Base-by-base conservation (phyloP, 2,113 vertebrate species). In the Sigmodon hispidus region DNA sequence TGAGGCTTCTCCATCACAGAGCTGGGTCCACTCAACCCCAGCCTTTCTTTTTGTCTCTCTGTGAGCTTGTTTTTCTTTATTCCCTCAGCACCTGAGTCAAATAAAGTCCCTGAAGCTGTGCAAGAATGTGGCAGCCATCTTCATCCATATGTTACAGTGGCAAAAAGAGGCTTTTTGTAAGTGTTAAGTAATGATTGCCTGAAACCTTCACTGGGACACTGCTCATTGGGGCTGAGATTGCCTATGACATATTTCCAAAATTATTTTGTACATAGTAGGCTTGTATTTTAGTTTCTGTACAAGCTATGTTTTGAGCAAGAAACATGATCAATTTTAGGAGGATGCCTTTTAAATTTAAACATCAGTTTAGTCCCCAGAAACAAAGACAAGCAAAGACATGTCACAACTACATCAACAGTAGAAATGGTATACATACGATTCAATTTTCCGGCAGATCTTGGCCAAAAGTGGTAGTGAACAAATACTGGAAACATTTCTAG, bases 381-480 rank as follows among this genome's bases (percentile, higher is more conserved):
- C 0, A 59, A 34, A 11, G 48, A 63, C 22, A 63, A 17, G 19
- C 16, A 36, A 57, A 31, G 65, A 69, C 26, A 63, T n/a, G 50
- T n/a, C 34, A 40, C 40, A 16, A 13, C 6, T 3, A 0, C 7
- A 90, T 9, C 31, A 34, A 88, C 75, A 69, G 80, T 22, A 77
- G 95, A 95, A 87, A 93, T 0, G 43, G 45, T 12, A 96, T 98
- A 99, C 98, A 0, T 98, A 99, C 98, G 70, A 57, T 96, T 98
- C 93, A 45, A 98, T 98, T 97, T 98, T 96, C 96, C 98, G 95
- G 70, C 98, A 99, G 80, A 99, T 97, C 87, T 97, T 97, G 93
- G 77, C 79, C 97, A 99, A 95, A 93, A 96, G 90, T 24, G 98
- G 98, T 96, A 99, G 96, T 0, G 97, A 94, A 96, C 98, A 99